A percentile compares a stretch with the other conserved stretches of the same genome.
Evolutionary conservation across 1,140 invertebrate genomes (phyloP).

Genomic region (Venturia canescens): DNA sequence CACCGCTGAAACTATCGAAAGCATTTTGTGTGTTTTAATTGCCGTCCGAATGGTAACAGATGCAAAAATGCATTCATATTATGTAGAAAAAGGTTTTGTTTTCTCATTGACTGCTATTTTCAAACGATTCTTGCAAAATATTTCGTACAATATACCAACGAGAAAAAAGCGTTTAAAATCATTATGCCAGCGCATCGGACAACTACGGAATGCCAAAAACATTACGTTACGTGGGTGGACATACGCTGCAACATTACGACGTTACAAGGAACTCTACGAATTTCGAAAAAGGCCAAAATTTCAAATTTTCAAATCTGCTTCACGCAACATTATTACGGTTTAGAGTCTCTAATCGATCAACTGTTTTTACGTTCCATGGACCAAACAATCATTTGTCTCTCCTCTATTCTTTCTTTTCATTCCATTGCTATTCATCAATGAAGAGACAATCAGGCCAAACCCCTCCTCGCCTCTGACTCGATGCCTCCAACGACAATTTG

Average conservation of each 20-base stretch:
- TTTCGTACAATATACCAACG: slow-evolving; percentile 32
- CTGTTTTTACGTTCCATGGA: slow-evolving; percentile 10
- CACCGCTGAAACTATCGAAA: slow-evolving; percentile 76
- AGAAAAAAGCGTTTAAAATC: slow-evolving; percentile 35
- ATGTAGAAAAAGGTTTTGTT: slow-evolving; percentile 25
- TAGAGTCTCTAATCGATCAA: slow-evolving; percentile 16
- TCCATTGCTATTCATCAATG: slow-evolving; percentile 14
- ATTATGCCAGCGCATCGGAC: slow-evolving; percentile 25
- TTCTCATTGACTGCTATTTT: slow-evolving; percentile 32
- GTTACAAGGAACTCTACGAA: slow-evolving; percentile 60
- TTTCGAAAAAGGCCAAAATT: slow-evolving; percentile 57
- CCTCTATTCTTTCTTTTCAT: slow-evolving; percentile 22
- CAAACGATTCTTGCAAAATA: slow-evolving; percentile 35
- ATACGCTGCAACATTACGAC: background rate
- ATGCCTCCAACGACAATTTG: slow-evolving; percentile 61
- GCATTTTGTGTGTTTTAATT: slow-evolving; percentile 72
- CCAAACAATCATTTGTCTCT: slow-evolving; percentile 36
- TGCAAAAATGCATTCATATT: slow-evolving; percentile 43
- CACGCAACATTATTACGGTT: slow-evolving; percentile 4
- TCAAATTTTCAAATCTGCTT: slow-evolving; percentile 23
- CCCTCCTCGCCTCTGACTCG: slow-evolving; percentile 64
- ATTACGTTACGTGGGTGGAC: slow-evolving; percentile 36
- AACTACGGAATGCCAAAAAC: slow-evolving; percentile 19
- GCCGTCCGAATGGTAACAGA: slow-evolving; percentile 58
- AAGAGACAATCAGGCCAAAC: slow-evolving; percentile 68